Conservation (phyloP, 2,113 vertebrate genomes). For the Larimichthys crocea region DNA sequence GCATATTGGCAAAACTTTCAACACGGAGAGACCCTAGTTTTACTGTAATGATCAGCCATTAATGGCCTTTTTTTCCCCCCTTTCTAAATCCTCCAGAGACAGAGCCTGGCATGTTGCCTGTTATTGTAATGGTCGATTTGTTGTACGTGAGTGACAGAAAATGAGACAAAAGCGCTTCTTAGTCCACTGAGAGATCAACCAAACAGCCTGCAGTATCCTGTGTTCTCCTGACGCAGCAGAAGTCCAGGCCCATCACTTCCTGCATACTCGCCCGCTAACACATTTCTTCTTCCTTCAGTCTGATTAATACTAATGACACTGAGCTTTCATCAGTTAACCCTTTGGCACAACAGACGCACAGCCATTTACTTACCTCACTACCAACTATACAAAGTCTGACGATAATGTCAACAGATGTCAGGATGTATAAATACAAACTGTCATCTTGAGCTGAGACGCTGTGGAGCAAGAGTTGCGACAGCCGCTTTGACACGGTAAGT, state of each 20-base stretch:
- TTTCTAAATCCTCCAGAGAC: not conserved
- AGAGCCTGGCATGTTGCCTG: not conserved
- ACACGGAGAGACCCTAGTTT: not conserved
- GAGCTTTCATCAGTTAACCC: not conserved
- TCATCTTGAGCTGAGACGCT: conserved; percentile 10
- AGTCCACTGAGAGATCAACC: not conserved
- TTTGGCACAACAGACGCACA: not conserved
- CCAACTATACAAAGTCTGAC: not conserved
- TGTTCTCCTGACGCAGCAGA: not conserved
- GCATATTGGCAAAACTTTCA: conserved; percentile 20
- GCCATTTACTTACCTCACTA: not conserved
- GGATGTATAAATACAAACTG: not conserved
- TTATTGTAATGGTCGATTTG: not conserved
- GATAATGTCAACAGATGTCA: not conserved
- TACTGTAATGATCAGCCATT: not conserved
- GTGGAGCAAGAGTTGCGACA: not conserved
- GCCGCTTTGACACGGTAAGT: not conserved
- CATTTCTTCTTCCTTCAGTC: not conserved
- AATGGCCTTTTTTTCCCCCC: not conserved
- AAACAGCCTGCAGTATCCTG: conserved; percentile 17
- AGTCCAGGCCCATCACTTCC: not conserved
- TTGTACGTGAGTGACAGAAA: conserved; percentile 1
- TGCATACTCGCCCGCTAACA: conserved; percentile 3
- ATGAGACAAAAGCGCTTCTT: not conserved
- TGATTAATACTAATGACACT: not conserved